Evolutionary conservation across 2,888 invertebrate genomes (phyloP), one percentile per base, ranked within the genome.

Genomic region (Tridacna crocea): DNA sequence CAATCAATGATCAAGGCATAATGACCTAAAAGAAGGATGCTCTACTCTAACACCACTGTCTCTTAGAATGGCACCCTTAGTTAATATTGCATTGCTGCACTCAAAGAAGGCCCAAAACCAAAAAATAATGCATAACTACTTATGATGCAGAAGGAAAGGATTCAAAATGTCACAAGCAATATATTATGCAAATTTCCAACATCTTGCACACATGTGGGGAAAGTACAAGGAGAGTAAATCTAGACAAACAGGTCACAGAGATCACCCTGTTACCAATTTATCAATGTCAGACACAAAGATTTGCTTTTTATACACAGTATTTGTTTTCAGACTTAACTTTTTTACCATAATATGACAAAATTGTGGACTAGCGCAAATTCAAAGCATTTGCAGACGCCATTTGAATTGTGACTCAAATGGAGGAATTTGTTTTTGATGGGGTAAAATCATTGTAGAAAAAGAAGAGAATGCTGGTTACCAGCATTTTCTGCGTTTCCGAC

Each of bases 211-310:
- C 22, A 61, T 22, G 65, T 65, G 15, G 26, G 36, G 65, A 65
- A 26, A 17, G 27, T 13, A 65, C 17, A 12, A 65, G 27, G 26
- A 65, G 17, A 65, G 27, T 24, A 70, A 51, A 19, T 24, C 70
- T 70, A 70, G 70, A 70, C 70, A 70, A 51, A 51, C 70, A 70
- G 70, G 70, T 70, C 51, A 70, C 6, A 11, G 15, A 26, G 70
- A 51, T 26, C 70, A 70, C 19, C 19, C 70, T 70, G 51, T 22
- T 19, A 12, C 17, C 70, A 51, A 70, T 70, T 70, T 51, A 51
- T 70, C 70, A 70, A 48, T 70, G 70, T 70, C 70, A 70, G 46
- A 36, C 27, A 51, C 11, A 13, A 36, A 51, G 51, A 51, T 70
- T 70, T 70, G 51, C 22, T 70, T 70, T 70, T 70, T 70, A 17